These are phyloP conservation scores for Pygoscelis adeliae DNA, from an alignment of 2,113 vertebrate species.

Conservation along the genomic window DNA sequence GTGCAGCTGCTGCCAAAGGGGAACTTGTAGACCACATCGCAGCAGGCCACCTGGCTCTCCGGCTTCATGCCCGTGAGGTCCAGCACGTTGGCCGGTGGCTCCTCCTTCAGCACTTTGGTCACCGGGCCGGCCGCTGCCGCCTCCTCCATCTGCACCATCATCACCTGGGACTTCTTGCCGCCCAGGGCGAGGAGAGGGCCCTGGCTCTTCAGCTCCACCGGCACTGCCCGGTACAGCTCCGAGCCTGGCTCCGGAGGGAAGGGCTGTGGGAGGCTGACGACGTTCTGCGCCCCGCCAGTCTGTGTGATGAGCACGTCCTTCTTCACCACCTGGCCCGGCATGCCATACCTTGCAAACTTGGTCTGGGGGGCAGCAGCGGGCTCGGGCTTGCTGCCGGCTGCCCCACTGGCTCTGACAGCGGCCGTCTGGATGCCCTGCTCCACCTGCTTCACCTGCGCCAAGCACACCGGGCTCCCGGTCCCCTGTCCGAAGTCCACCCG, in stretches of 20 bases:
- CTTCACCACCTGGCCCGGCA: slow-evolving; percentile 89
- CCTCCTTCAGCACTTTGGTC: slow-evolving; percentile 89
- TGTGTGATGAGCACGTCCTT: slow-evolving; percentile 88
- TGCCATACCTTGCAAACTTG: slow-evolving; percentile 89
- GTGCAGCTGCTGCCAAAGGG: slow-evolving; percentile 92
- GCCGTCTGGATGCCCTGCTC: slow-evolving; percentile 77
- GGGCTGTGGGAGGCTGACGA: slow-evolving; percentile 78
- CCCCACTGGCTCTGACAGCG: slow-evolving; percentile 30
- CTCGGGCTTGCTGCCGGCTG: slow-evolving; percentile 78
- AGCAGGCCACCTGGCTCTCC: slow-evolving; percentile 93
- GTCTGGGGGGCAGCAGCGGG: slow-evolving; percentile 78
- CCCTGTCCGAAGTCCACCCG: slow-evolving; percentile 93
- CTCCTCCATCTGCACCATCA: slow-evolving; percentile 94
- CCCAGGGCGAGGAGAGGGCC: slow-evolving; percentile 81
- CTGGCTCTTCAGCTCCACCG: slow-evolving; percentile 88
- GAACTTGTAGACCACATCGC: slow-evolving; percentile 96
- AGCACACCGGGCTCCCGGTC: slow-evolving; percentile 87
- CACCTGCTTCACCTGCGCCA: slow-evolving; percentile 86
- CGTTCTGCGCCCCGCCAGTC: slow-evolving; percentile 75
- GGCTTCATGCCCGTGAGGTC: slow-evolving; percentile 91
- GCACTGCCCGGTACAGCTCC: slow-evolving; percentile 82
- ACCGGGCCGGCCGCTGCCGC: slow-evolving; percentile 75
- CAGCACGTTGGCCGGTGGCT: slow-evolving; percentile 82
- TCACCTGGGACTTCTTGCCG: slow-evolving; percentile 86
- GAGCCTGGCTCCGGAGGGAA: slow-evolving; percentile 79